Evolutionary conservation across 2,888 invertebrate species (phyloP), one percentile per base, ranked within the genome.

Genomic region (Trypoxylon attenuatum): DNA sequence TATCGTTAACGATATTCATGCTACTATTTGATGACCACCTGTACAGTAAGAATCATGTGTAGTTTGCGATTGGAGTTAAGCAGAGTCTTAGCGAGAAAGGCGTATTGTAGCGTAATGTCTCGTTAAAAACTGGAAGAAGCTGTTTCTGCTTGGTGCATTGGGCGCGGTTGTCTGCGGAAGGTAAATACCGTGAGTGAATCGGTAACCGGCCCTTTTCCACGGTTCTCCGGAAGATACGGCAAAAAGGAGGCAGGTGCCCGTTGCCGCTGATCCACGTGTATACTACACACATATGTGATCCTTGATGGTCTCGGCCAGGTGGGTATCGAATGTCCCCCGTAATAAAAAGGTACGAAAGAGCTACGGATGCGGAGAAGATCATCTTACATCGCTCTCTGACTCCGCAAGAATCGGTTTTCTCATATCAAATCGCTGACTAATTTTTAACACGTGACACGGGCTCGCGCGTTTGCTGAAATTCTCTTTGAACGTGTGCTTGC

Each of bases 321-420:
- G 52, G 62, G 57, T 62, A 62, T 57, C 62, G 42, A 25, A 47
- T 62, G 39, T 52, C 62, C 39, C n/a, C 8, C 46, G 41, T 23
- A 23, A 51, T 10, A 29, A 52, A 57, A 62, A 57, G 51, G 51
- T 13, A 47, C 41, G 27, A 47, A 57, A 57, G 52, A 57, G 47
- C 62, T 42, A 42, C 57, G 62, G 62, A 62, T 57, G 63, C 57
- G 63, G 38, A 58, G 53, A 50, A 53, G 53, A 63, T 63, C 63
- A 52, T 63, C 58, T 63, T 63, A 63, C 63, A 42, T 33, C 21
- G 58, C 10, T 58, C 49, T 63, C 49, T 39, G 58, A 41, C 49
- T 49, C 51, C 62, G 39, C 56, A 47, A 47, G 62, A 62, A 52
- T 56, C 56, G 47, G 56, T 62, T 62, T 52, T 55, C 56, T 49